Conservation (phyloP, 2,888 invertebrate species). For the Mallateleia sp. region DNA sequence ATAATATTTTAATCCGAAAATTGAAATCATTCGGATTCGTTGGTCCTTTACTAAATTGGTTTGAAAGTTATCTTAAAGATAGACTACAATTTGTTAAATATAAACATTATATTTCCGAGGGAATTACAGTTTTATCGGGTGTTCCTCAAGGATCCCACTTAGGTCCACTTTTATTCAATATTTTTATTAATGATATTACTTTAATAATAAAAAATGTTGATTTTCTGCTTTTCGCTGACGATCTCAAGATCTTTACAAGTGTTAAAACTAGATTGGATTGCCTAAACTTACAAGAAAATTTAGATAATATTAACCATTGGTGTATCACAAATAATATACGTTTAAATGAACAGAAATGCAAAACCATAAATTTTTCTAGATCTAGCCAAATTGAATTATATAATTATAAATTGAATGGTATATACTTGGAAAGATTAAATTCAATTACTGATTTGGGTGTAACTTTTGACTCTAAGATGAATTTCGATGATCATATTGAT, state of each 20-base stretch:
- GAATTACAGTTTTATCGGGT: no score
- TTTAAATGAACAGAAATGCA: slow-evolving; percentile 13
- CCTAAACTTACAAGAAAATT: background rate
- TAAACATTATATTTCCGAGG: no score
- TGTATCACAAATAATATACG: background rate
- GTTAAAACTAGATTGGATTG: background rate
- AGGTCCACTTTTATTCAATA: no score
- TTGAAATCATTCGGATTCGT: slow-evolving; percentile 17
- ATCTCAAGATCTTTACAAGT: slow-evolving; percentile 12
- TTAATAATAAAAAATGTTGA: background rate
- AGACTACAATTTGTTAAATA: slow-evolving; percentile 1
- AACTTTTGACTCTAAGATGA: slow-evolving; percentile 18
- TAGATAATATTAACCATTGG: background rate
- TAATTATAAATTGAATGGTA: background rate
- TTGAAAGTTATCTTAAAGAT: background rate
- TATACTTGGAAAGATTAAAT: background rate
- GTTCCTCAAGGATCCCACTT: no score
- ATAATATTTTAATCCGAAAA: background rate
- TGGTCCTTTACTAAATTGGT: background rate
- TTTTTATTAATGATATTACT: slow-evolving; percentile 28
- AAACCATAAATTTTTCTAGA: slow-evolving; percentile 1
- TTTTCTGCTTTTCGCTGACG: slow-evolving; percentile 25
- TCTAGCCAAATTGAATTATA: background rate
- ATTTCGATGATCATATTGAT: background rate
- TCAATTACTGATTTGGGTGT: slow-evolving; percentile 16